A percentile compares a stretch with the other conserved stretches of the same genome.
Conservation (phyloP, 2,888 invertebrate species). For the Agrotis puta region DNA sequence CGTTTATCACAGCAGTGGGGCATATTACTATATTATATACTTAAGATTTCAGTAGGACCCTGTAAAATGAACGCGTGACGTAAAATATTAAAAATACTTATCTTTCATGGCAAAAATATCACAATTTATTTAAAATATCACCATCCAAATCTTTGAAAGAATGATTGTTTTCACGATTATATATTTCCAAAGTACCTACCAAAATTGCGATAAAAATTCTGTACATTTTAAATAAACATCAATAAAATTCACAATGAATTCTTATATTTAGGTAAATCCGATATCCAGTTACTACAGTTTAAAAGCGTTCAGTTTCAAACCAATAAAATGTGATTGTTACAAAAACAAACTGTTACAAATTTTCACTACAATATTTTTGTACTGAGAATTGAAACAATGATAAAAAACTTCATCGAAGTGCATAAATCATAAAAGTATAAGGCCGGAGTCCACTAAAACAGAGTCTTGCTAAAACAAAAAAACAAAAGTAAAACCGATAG, state of each 20-base stretch:
- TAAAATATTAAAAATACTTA: not conserved
- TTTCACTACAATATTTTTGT: not conserved
- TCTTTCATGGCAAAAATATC: not conserved
- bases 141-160: not conserved
- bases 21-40: too few relatives aligned
- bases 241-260: not conserved
- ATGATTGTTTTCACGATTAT: not conserved
- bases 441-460: too few relatives aligned
- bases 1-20: too few relatives aligned
- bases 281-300: not conserved
- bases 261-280: not conserved
- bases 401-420: conserved; percentile 7
- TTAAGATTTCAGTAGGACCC: too few relatives aligned
- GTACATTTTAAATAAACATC: not conserved
- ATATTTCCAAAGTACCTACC: not conserved
- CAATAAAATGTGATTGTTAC: conserved; percentile 10
- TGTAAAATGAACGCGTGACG: not conserved
- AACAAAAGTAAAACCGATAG: too few relatives aligned
- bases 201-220: not conserved
- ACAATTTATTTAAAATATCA: not conserved
- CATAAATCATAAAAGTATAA: conserved; percentile 43
- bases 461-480: too few relatives aligned
- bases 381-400: conserved; percentile 35
- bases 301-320: not conserved
- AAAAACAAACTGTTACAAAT: conserved; percentile 20